Evolutionary conservation across 2,888 invertebrate genomes (phyloP).

Genomic region (Selenia dentaria): DNA sequence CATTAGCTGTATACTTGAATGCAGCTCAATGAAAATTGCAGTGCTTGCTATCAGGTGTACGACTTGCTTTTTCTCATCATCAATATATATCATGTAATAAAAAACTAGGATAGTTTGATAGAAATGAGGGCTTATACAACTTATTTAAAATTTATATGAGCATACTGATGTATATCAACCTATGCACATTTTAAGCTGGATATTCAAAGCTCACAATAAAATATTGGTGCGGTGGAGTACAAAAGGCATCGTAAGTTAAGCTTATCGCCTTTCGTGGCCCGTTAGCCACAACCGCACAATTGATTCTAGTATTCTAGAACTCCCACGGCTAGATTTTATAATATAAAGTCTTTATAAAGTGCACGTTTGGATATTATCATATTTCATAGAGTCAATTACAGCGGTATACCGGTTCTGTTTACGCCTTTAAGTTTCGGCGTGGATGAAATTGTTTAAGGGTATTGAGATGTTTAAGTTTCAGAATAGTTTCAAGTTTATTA

Average conservation of each 20-base stretch:
- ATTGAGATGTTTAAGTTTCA: slow-evolving; percentile 16
- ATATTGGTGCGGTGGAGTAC: slow-evolving; percentile 58
- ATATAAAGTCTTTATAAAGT: slow-evolving; percentile 50
- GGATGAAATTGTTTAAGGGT: slow-evolving; percentile 34
- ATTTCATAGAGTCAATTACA: slow-evolving; percentile 69
- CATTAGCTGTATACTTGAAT: too few species aligned
- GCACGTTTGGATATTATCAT: slow-evolving; percentile 62
- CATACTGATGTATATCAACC: not conserved
- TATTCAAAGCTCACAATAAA: slow-evolving; percentile 59
- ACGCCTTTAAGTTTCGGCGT: slow-evolving; percentile 50
- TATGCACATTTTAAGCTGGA: slow-evolving; percentile 25
- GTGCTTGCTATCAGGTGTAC: too few species aligned
- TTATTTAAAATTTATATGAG: too few species aligned
- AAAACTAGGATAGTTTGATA: too few species aligned
- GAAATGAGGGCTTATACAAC: too few species aligned
- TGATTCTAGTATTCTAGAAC: slow-evolving; percentile 63
- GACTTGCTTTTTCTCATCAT: too few species aligned
- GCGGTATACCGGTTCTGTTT: slow-evolving; percentile 27
- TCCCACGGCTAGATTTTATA: slow-evolving; percentile 55
- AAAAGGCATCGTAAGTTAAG: slow-evolving; percentile 75
- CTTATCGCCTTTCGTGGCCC: slow-evolving; percentile 72
- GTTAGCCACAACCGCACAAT: slow-evolving; percentile 74
- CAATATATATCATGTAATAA: too few species aligned
- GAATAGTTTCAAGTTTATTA: too few species aligned
- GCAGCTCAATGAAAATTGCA: too few species aligned